Evolutionary conservation across 2,113 vertebrate species (phyloP).

Genomic region (Rattus rattus): DNA sequence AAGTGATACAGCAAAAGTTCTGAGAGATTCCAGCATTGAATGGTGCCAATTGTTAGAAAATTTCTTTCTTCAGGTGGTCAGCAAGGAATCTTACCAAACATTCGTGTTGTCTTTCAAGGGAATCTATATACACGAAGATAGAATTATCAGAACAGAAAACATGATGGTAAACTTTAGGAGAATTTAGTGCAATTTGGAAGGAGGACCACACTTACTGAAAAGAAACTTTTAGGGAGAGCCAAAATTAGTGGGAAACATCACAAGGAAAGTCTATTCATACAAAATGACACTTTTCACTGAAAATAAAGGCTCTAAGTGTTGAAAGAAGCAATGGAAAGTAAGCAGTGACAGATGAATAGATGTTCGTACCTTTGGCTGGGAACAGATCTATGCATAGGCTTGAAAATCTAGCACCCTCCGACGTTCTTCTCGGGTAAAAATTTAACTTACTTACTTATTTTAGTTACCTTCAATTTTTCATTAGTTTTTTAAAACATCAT

Average conservation of each 20-base stretch:
- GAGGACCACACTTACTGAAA: not conserved
- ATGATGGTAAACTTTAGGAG: too few relatives aligned
- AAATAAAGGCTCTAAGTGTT: not conserved
- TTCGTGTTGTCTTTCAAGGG: not conserved
- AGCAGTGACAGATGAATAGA: not conserved
- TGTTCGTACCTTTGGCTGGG: not conserved
- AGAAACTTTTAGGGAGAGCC: not conserved
- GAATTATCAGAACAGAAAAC: not conserved
- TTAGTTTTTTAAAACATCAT: not conserved
- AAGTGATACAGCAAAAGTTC: not conserved
- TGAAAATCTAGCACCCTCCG: not conserved
- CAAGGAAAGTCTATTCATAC: not conserved
- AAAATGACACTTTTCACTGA: not conserved
- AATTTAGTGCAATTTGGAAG: not conserved
- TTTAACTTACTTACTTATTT: not conserved
- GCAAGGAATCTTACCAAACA: not conserved
- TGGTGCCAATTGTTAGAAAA: not conserved
- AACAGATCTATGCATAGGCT: not conserved
- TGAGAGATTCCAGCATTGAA: not conserved
- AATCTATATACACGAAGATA: not conserved
- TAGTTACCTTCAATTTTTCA: not conserved
- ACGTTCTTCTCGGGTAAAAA: not conserved
- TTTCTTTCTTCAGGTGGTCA: not conserved
- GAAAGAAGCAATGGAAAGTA: fast-evolving
- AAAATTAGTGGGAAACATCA: not conserved